Conservation (phyloP, 2,888 invertebrate genomes). For the Carcina quercana region DNA sequence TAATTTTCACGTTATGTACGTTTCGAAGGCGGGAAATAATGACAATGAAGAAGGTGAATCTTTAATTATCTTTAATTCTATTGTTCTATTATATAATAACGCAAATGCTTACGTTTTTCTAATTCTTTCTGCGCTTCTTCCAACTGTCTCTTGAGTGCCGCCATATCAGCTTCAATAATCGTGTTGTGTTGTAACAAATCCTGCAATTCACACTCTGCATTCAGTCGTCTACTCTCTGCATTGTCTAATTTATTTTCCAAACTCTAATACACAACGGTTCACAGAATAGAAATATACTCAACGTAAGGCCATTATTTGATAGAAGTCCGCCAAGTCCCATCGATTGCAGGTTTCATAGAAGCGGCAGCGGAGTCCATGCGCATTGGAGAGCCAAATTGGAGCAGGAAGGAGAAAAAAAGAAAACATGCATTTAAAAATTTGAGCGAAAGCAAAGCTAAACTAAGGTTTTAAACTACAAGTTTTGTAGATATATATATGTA, state of each 20-base stretch:
- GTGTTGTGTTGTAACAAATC: slow-evolving; percentile 80
- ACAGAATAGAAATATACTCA: slow-evolving; percentile 34
- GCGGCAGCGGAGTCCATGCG: slow-evolving; percentile 24
- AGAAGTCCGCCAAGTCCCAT: slow-evolving; percentile 9
- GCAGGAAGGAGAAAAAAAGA: slow-evolving; percentile 40
- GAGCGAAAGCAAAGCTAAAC: too few species aligned
- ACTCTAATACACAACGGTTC: slow-evolving; percentile 54
- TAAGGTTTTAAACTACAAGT: too few species aligned
- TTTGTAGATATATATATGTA: too few species aligned
- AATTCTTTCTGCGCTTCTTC: slow-evolving; percentile 47
- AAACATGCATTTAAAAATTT: too few species aligned
- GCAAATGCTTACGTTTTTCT: slow-evolving; percentile 48
- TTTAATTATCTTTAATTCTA: too few species aligned
- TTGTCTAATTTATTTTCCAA: slow-evolving; percentile 77
- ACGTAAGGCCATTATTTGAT: slow-evolving; percentile 32
- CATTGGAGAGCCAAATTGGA: slow-evolving; percentile 32
- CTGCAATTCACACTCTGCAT: slow-evolving; percentile 74
- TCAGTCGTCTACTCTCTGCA: slow-evolving; percentile 76
- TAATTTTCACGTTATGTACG: too few species aligned
- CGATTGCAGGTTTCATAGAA: too few species aligned
- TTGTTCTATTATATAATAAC: too few species aligned
- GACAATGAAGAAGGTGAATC: too few species aligned
- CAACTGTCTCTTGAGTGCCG: slow-evolving; percentile 63
- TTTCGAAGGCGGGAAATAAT: too few species aligned
- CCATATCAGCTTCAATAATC: slow-evolving; percentile 75